Base-by-base conservation (phyloP, 2,797 vertebrate species). In the Myripristis jacobus region DNA sequence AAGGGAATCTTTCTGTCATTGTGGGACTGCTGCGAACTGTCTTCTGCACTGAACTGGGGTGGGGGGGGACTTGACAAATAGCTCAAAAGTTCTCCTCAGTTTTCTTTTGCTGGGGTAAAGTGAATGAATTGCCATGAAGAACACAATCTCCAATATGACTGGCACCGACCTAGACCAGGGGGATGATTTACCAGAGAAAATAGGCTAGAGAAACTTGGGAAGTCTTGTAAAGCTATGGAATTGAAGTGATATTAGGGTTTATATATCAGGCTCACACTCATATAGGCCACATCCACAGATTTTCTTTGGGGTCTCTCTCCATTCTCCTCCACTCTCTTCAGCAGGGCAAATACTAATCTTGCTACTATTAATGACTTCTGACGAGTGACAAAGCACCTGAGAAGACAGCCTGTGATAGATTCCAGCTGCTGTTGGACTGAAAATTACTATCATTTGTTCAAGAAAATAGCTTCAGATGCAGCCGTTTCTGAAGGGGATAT, bases 371-470 rank as follows among this genome's bases (percentile, higher is more conserved):
- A 94, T 92, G 91, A 93, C 88, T 92, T 94, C 86, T 92, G 92
- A 93, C 82, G 81, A 94, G 86, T 92, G 92, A 94, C 91, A 94
- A 94, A 94, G 91, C 82, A 90, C 90, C 89, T 86, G 87, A 88
- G 89, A 89, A 79, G 84, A 69, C 80, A 73, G 77, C 41, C 57
- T 57, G 80, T 83, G 90, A 93, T 92, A 74, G 89, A 92, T 91
- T 90, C 82, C 77, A 86, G 87, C 87, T 83, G 89, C 90, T 69
- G 87, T 87, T 82, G 80, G 87, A 81, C 79, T 74, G 87, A 85
- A 94, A 94, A 94, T 93, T 87, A 91, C 93, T 89, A 92, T 92
- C 91, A 93, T 94, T 94, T 93, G 92, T 94, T 92, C 91, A 92
- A 91, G 88, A 90, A 94, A 93, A 94, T 90, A 76, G 87, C 89